These are phyloP conservation scores for Xiphophorus hellerii DNA, from an alignment of 2,113 vertebrate species.

Conservation along the genomic window DNA sequence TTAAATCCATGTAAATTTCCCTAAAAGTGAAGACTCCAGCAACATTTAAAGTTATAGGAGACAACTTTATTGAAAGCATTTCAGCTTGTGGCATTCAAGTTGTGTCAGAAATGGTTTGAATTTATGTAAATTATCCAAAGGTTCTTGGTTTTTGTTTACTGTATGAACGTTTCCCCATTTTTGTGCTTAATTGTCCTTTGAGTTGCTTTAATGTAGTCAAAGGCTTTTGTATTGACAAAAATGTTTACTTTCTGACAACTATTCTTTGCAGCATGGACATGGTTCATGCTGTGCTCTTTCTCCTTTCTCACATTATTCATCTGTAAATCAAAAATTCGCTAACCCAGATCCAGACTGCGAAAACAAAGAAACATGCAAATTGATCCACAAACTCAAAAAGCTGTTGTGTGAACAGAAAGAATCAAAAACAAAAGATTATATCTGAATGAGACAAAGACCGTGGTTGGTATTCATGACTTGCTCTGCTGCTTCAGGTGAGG, in stretches of 20 bases:
- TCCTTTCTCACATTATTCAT: not conserved
- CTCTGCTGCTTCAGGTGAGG: slow-evolving; percentile 30
- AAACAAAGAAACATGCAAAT: slow-evolving; percentile 39
- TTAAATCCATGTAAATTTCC: no score
- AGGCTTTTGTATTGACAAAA: slow-evolving; percentile 19
- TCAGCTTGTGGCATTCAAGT: no score
- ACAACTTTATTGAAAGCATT: no score
- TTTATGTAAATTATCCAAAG: not conserved
- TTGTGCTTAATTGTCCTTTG: not conserved
- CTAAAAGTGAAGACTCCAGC: no score
- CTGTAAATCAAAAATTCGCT: slow-evolving; percentile 10
- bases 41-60: no score
- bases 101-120: no score
- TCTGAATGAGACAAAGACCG: slow-evolving; percentile 18
- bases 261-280: not conserved
- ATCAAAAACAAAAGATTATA: slow-evolving; percentile 62
- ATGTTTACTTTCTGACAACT: slow-evolving; percentile 26
- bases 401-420: slow-evolving; percentile 24
- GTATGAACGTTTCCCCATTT: not conserved
- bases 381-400: slow-evolving; percentile 17
- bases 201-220: not conserved
- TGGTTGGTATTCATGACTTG: slow-evolving; percentile 46
- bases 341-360: slow-evolving; percentile 15
- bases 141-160: not conserved
- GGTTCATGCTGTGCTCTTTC: not conserved